Conservation (phyloP, 2,888 invertebrate species). For the Entomobrya multifasciata region DNA sequence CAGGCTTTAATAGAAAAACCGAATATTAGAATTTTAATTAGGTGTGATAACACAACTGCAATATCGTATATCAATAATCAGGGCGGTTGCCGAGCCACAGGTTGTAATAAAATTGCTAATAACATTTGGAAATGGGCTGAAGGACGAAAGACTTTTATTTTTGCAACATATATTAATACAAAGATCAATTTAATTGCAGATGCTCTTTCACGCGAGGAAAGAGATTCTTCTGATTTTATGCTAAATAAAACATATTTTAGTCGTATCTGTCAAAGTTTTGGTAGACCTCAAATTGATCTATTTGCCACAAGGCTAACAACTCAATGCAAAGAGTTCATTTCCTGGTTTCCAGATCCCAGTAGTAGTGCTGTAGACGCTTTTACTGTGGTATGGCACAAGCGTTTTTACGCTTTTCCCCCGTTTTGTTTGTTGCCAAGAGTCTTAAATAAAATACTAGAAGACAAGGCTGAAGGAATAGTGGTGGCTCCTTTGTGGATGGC, state of each 20-base stretch:
- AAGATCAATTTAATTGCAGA: background rate
- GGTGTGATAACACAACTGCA: background rate
- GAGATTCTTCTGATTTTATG: background rate
- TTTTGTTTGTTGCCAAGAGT: slow-evolving; percentile 3
- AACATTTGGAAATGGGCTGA: background rate
- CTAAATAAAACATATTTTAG: background rate
- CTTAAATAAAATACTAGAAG: slow-evolving; percentile 58
- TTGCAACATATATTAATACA: background rate
- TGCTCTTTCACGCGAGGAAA: background rate
- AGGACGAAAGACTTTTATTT: background rate
- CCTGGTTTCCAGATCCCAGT: background rate
- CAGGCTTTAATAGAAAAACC: background rate
- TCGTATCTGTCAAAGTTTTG: background rate
- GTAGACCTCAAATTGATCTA: background rate
- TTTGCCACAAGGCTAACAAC: background rate
- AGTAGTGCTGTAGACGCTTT: slow-evolving; percentile 9
- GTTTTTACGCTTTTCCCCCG: slow-evolving; percentile 43
- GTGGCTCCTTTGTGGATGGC: slow-evolving; percentile 70
- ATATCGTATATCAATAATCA: background rate
- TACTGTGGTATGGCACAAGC: slow-evolving; percentile 4
- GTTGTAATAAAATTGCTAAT: background rate
- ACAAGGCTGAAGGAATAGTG: slow-evolving; percentile 63
- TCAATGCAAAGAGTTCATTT: background rate
- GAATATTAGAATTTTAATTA: background rate
- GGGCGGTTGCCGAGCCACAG: background rate